Conservation (phyloP, 2,797 vertebrate genomes). For the Philypnodon macrostomus region DNA sequence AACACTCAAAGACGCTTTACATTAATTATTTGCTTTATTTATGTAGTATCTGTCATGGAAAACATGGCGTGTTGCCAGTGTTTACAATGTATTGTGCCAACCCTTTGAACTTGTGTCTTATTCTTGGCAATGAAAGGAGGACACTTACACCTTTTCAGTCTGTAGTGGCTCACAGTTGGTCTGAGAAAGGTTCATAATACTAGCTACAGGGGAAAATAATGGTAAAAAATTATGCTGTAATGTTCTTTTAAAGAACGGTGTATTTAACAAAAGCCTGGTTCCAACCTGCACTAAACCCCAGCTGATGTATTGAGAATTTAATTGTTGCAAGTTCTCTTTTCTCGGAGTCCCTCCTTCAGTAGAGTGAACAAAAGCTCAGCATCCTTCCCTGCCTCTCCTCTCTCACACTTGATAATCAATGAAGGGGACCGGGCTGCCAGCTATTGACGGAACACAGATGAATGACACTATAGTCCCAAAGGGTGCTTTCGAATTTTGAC, state of each 20-base stretch:
- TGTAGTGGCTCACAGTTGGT: no score
- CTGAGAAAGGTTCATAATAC: no score
- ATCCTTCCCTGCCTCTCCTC: conserved; percentile 55
- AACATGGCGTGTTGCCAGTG: no score
- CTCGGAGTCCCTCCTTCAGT: conserved; percentile 53
- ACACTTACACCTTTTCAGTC: no score
- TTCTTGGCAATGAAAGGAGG: no score
- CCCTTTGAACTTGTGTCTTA: no score
- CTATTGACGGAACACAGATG: conserved; percentile 71
- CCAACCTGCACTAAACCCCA: conserved; percentile 59
- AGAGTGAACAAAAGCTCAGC: conserved; percentile 64
- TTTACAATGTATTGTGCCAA: no score
- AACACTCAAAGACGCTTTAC: no score
- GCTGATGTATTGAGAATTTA: conserved; percentile 72
- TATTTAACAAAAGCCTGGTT: conserved; percentile 42
- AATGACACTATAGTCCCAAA: conserved; percentile 68
- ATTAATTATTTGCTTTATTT: no score
- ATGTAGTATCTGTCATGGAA: no score
- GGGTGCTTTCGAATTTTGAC: conserved; percentile 70
- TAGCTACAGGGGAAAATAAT: background rate
- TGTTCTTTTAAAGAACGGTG: no score
- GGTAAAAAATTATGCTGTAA: no score
- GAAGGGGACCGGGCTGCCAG: conserved; percentile 61
- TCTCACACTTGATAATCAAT: conserved; percentile 73
- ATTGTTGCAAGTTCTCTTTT: conserved; percentile 65